A percentile compares a stretch with the other conserved stretches of the same genome.
These are phyloP conservation scores for Poecilia latipinna DNA, from an alignment of 2,113 vertebrate species.

Conservation along the genomic window DNA sequence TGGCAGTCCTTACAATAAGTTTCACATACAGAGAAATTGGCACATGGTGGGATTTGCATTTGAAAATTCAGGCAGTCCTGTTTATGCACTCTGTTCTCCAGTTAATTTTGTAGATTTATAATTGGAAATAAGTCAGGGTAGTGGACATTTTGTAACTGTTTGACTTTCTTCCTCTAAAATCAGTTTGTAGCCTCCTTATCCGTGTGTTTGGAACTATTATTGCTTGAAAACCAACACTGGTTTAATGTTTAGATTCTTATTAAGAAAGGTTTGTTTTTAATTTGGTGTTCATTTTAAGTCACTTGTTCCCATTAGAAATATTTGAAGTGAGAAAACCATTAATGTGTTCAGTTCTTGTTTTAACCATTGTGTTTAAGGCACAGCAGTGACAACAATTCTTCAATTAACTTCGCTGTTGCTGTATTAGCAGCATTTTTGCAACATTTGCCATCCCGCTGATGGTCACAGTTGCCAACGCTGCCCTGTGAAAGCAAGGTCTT, in stretches of 20 bases:
- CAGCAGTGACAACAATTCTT: constrained; percentile 1
- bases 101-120: not conserved
- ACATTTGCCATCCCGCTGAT: constrained; percentile 4
- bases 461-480: not conserved
- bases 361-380: not conserved
- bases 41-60: too few relatives aligned
- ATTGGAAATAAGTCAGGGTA: not conserved
- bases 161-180: not conserved
- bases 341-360: not conserved
- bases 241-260: not conserved
- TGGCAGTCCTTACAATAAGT: too few relatives aligned
- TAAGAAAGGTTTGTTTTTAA: not conserved
- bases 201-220: not conserved
- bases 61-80: not conserved
- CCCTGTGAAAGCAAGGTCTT: not conserved
- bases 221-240: not conserved
- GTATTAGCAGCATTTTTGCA: constrained; percentile 9
- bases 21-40: too few relatives aligned
- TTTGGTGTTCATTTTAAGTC: not conserved
- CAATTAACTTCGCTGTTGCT: constrained; percentile 11
- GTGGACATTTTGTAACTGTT: not conserved
- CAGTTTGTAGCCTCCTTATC: not conserved
- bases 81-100: not conserved
- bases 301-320: not conserved
- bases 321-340: not conserved